These are phyloP conservation scores for Leucoraja ocellata DNA, from an alignment of 2,797 vertebrate genomes.

Conservation along the genomic window DNA sequence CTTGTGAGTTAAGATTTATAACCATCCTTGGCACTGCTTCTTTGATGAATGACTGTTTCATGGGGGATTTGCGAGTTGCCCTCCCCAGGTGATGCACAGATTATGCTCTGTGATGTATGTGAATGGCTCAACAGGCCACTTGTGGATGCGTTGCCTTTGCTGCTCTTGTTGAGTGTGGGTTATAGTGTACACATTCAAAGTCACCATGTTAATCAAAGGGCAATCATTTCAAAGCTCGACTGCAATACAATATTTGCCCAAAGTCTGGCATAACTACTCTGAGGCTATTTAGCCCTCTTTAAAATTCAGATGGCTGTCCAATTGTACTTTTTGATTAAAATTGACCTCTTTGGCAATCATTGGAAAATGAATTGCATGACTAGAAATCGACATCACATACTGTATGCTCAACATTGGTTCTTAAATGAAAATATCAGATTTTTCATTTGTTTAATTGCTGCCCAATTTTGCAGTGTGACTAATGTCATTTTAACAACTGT, in stretches of 20 bases:
- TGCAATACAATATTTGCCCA: background rate
- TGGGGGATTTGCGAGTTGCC: no score
- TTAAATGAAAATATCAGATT: background rate
- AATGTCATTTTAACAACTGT: background rate
- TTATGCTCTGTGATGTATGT: background rate
- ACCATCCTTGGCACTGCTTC: no score
- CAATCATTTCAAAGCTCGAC: background rate
- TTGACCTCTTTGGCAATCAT: background rate
- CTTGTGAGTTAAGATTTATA: background rate
- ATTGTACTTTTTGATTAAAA: background rate
- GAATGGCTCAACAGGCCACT: background rate
- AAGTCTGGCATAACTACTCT: background rate
- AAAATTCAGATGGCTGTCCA: background rate
- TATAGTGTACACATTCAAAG: background rate
- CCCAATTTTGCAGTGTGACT: background rate
- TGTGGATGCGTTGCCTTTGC: background rate
- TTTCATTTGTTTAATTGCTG: constrained; percentile 4
- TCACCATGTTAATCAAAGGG: background rate
- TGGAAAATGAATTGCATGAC: background rate
- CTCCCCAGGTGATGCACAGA: background rate
- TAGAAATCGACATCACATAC: no score
- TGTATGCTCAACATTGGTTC: background rate
- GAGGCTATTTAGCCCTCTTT: background rate
- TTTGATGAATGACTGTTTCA: no score
- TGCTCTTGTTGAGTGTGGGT: no score